phyloP scores from a whole-genome alignment of 2,888 invertebrate genomes.

The Carpatolechia fugitivella region DNA sequence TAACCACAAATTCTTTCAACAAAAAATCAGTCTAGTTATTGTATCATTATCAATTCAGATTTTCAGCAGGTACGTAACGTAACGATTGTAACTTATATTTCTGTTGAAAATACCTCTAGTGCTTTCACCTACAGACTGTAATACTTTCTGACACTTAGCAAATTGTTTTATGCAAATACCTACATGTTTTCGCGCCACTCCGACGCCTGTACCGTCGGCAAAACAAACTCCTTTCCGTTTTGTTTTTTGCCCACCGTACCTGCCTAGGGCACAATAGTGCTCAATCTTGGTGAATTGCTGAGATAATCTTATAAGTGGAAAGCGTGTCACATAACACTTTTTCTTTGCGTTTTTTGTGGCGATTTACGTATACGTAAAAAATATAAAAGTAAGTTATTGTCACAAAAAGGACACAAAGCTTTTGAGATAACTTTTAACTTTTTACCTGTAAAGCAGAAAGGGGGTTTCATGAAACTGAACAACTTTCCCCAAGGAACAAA shows the following conservation, averaged over 20 bases:
- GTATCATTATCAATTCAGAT: too few relatives aligned
- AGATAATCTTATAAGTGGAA: conserved; percentile 8
- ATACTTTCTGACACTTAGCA: conserved; percentile 16
- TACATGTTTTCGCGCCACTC: conserved; percentile 13
- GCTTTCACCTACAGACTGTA: neutral
- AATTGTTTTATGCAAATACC: conserved; percentile 21
- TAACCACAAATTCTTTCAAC: too few relatives aligned
- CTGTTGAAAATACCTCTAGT: neutral
- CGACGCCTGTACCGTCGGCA: conserved; percentile 15
- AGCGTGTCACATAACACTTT: conserved; percentile 2
- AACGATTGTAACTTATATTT: too few relatives aligned
- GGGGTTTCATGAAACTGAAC: too few relatives aligned
- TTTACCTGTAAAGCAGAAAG: too few relatives aligned
- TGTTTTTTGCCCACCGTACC: conserved; percentile 1
- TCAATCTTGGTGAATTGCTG: neutral
- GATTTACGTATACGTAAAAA: neutral
- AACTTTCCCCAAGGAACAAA: too few relatives aligned
- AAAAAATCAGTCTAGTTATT: too few relatives aligned
- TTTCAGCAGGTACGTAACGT: too few relatives aligned
- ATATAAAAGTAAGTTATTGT: too few relatives aligned
- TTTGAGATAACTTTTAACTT: too few relatives aligned
- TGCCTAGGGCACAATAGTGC: conserved; percentile 2
- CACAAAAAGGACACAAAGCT: too few relatives aligned
- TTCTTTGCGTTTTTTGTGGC: neutral
- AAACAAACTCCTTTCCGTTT: neutral